Evolutionary conservation across 2,797 vertebrate genomes (phyloP).

Genomic region (Orientallactaga sibirica): DNA sequence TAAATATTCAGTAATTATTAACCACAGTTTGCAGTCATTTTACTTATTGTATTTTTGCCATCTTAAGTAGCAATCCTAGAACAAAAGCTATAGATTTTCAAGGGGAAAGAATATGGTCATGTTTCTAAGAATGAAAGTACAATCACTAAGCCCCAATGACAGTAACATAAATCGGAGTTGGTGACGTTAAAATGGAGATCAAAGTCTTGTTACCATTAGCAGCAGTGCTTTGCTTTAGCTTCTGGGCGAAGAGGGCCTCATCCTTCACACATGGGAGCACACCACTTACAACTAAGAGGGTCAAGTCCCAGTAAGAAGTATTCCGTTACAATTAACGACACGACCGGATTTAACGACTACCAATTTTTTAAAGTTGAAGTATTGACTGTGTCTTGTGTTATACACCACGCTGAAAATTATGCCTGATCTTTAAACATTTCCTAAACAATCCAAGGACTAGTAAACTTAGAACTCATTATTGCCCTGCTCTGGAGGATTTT

Average conservation of each 20-base stretch:
- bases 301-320: not conserved
- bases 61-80: not conserved
- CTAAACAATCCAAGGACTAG: not conserved
- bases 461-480: not conserved
- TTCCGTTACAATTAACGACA: too few relatives aligned
- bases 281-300: not conserved
- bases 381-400: not conserved
- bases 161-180: not conserved
- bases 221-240: not conserved
- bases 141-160: not conserved
- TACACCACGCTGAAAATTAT: not conserved
- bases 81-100: not conserved
- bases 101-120: not conserved
- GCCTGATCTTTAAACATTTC: not conserved
- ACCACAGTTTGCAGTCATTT: not conserved
- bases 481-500: not conserved
- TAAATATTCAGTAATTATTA: not conserved
- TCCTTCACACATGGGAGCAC: not conserved
- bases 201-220: not conserved
- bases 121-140: not conserved
- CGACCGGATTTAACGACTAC: too few relatives aligned
- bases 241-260: not conserved
- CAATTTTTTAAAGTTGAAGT: not conserved
- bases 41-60: not conserved
- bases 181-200: not conserved